Base-by-base conservation (phyloP, 2,113 vertebrate species). In the Abramis brama region DNA sequence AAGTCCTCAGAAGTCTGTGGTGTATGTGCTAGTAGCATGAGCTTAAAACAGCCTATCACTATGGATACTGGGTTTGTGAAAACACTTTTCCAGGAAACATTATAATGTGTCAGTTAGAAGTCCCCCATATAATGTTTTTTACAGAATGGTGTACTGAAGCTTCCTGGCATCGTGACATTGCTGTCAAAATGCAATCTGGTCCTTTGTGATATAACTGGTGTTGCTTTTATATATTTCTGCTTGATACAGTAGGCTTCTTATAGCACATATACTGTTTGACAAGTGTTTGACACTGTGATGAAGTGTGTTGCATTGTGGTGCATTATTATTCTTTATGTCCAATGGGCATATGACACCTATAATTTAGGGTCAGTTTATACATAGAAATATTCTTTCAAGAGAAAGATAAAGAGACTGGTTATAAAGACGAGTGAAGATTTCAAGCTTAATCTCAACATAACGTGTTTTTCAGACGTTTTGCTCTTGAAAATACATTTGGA, bases 271-370 rank as follows among this genome's bases (percentile, higher is more conserved):
- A 33, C 57, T 17, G 15, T 45, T 47, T 79, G 23, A 27, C 36
- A 81, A 43, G 39, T 8, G n/a, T 50, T 81, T 66, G 60, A 64
- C 79, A 81, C 17, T 64, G 57, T 66, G 60, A 66, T 47, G 13
- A 45, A 80, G 12, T 45, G 79, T 45, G 23, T n/a, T 80, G 78
- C 30, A 4, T 60, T 60, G 9, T 79, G 55, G 55, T 33, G 33
- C 33, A 33, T 36, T 60, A 45, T n/a, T 45, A 45, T 81, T 50
- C 15, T 47, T 64, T 68, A 30, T 27, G 5, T 50, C 45, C 36
- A 62, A 62, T 39, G 39, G 21, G 55, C 47, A 77, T 33, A 23
- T 39, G 71, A 74, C 6, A 73, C 50, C n/a, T 76, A 21, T 30
- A 77, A 30, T 30, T 15, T 25, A 77, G 55, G 23, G 78, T 60